Base-by-base conservation (phyloP, 2,888 invertebrate genomes). In the Aporophyla lueneburgensis region DNA sequence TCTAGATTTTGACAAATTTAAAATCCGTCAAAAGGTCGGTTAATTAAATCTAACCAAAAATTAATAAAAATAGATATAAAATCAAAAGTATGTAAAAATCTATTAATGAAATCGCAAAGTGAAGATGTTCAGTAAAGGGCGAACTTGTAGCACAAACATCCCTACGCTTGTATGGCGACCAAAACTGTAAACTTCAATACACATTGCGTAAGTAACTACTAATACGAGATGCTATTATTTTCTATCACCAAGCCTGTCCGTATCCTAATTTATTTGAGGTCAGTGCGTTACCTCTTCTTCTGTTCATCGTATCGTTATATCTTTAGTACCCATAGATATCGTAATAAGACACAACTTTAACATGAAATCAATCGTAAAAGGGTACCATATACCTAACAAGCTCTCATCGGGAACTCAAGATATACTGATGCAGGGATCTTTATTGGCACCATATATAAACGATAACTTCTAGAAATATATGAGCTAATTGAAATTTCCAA, bases 161-260 rank as follows among this genome's bases (percentile, higher is more conserved):
- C 89, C 90, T 86, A 79, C 88, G 87, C 66, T 87, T 93, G 93
- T 85, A 96, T 96, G 96, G 95, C 94, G 93, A 92, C 90, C 86
- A 95, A 93, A 91, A 88, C 91, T 90, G 93, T 94, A 88, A 94
- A 91, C 93, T 94, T 94, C 85, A 91, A 93, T 81, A 89, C 93
- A 84, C 87, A 90, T 79, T 93, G 92, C 89, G 95, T 95, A 77
- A 94, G 95, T 93, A 84, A 21, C 16, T 12, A n/a, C 10, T 54
- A 12, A 16, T 14, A 49, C 1, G 1, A 67, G 33, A 54, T 33
- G 14, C 21, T 21, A 16, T 9, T 33, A 27, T 2, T 27, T 21
- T 9, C 5, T 51, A 27, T 27, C 49, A 27, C 49, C 54, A n/a
- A 33, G 3, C 21, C 5, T 51, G 14, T 21, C 14, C 6, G 7